Base-by-base conservation (phyloP, 1,140 invertebrate genomes). In the Drosophila sturtevanti region DNA sequence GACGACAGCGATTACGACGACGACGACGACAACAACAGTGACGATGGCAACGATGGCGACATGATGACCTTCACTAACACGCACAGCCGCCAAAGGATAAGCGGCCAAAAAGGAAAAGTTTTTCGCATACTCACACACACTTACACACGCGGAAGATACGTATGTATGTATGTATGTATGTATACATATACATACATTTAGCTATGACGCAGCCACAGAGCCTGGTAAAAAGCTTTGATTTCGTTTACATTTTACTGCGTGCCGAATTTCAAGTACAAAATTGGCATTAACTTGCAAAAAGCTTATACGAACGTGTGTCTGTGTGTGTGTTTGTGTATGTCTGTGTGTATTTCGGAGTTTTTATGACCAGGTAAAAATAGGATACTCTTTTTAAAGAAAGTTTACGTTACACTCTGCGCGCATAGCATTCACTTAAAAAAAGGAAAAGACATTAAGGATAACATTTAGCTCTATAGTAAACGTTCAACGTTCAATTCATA, bases 31-130 rank as follows among this genome's bases (percentile, higher is more conserved):
- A 6, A 63, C 71, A 37, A 63, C 52, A 37, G 61, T 65, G 62
- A 71, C 79, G 70, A 77, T 6, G 1, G 1, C 5, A 6, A 31
- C 6, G 27, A 31, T 31, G 27, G 27, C 87, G 79, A 81, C 87
- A 72, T 77, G 75, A 90, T 90, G 87, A 90, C 87, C 87, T 90
- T 90, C 87, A 90, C 72, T 81, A 90, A 80, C 81, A 86, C 85
- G 80, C 85, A 85, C 73, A 80, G 72, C 56, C 61, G 24, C 41
- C 51, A 60, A 87, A 69, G 78, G 67, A 79, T 52, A 24, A 52
- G 38, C 61, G 73, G 73, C 82, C 68, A 81, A 86, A 81, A 9
- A 48, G 41, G 16, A 61, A 82, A 87, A 87, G 79, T 86, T 87
- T 84, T 87, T 77, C 75, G 79, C 82, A 77, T 72, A 72, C 75